Evolutionary conservation across 2,888 invertebrate species (phyloP).

Genomic region (Himalopsyche kuldschensis): DNA sequence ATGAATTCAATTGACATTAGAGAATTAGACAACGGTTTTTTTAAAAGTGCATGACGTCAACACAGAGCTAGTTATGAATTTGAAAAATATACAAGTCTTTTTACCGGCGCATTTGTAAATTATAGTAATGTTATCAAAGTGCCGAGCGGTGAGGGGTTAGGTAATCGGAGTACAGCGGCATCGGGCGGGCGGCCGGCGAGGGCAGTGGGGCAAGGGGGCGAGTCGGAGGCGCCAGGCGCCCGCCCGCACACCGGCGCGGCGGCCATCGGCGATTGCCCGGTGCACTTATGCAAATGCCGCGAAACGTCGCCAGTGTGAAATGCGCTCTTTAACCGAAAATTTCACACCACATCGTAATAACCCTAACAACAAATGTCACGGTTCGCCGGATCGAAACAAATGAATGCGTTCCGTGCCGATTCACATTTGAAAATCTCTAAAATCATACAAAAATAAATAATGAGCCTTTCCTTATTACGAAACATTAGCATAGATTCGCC

Average conservation of each 20-base stretch:
- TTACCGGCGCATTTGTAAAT: not conserved
- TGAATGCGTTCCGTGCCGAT: no score
- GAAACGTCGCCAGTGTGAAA: constrained; percentile 36
- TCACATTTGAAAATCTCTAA: no score
- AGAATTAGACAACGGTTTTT: no score
- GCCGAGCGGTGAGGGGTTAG: not conserved
- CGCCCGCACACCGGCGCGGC: constrained; percentile 30
- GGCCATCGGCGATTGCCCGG: constrained; percentile 42
- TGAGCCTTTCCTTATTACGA: no score
- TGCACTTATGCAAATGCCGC: constrained; percentile 16
- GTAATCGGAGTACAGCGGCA: not conserved
- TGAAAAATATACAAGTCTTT: not conserved
- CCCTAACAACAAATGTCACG: not conserved
- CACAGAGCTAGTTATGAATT: no score
- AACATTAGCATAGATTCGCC: no score
- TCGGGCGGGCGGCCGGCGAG: not conserved
- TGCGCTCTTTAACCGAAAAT: not conserved
- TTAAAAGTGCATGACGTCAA: no score
- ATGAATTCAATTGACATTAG: no score
- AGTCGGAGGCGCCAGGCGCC: constrained; percentile 10
- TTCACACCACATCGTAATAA: not conserved
- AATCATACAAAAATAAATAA: no score
- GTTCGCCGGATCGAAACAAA: no score
- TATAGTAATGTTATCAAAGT: not conserved
- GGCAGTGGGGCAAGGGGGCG: not conserved